Conservation (phyloP, 2,888 invertebrate species). For the Cryptocephalus primarius region DNA sequence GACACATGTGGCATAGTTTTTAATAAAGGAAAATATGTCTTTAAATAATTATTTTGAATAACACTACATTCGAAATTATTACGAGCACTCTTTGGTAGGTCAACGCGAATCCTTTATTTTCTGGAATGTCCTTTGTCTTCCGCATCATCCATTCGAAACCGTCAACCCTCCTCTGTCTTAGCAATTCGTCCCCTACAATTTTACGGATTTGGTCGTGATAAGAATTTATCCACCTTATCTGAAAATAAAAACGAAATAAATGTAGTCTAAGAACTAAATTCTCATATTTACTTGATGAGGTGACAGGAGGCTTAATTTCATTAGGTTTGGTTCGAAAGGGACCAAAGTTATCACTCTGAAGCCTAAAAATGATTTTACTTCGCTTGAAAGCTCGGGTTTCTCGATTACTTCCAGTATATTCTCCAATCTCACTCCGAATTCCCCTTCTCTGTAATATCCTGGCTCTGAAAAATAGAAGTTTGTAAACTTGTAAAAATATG, state of each 20-base stretch:
- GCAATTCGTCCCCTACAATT: conserved; percentile 64
- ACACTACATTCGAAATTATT: too few relatives aligned
- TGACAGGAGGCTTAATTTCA: conserved; percentile 63
- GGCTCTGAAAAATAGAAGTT: conserved; percentile 47
- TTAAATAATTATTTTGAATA: too few relatives aligned
- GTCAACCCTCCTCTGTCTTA: conserved; percentile 54
- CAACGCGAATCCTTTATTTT: conserved; percentile 16
- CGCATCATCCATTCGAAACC: conserved; percentile 79
- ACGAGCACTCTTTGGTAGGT: too few relatives aligned
- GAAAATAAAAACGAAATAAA: conserved; percentile 17
- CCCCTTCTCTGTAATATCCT: conserved; percentile 74
- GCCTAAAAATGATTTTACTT: conserved; percentile 44
- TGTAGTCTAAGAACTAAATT: too few relatives aligned
- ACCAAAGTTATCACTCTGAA: conserved; percentile 77
- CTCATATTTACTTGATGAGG: conserved; percentile 57
- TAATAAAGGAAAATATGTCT: too few relatives aligned
- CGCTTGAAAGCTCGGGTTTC: conserved; percentile 38
- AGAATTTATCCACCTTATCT: conserved; percentile 70
- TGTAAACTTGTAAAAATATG: too few relatives aligned
- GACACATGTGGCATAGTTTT: too few relatives aligned
- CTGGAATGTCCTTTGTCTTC: conserved; percentile 61
- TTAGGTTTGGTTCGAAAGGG: conserved; percentile 78
- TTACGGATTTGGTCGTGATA: conserved; percentile 66
- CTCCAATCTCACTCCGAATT: conserved; percentile 84
- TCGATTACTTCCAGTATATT: conserved; percentile 66